Evolutionary conservation across 2,888 invertebrate species (phyloP).

Genomic region (Calephelis perditalis): DNA sequence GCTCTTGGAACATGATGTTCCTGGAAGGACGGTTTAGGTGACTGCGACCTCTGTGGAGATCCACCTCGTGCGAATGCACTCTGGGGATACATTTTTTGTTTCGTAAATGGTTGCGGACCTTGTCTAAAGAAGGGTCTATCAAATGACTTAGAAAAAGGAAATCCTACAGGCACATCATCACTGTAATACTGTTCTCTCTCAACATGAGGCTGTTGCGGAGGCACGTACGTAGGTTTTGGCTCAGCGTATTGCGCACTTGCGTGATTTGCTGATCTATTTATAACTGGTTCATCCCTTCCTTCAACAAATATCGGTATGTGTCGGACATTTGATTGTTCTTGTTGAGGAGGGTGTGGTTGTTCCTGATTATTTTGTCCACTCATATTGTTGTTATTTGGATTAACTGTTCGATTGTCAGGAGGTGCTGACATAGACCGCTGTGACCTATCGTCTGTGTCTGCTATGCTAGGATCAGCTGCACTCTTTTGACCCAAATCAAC

Average conservation of each 20-base stretch:
- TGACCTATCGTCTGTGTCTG: slow-evolving; percentile 78
- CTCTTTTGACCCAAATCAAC: slow-evolving; percentile 86
- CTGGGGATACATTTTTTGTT: slow-evolving; percentile 68
- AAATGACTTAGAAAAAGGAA: slow-evolving; percentile 64
- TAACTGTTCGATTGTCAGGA: slow-evolving; percentile 74
- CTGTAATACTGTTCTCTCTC: slow-evolving; percentile 68
- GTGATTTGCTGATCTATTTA: slow-evolving; percentile 79
- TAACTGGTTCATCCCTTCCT: slow-evolving; percentile 88
- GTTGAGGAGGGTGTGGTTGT: slow-evolving; percentile 38
- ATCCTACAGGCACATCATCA: slow-evolving; percentile 52
- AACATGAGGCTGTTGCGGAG: slow-evolving; percentile 51
- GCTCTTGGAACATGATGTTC: slow-evolving; percentile 57
- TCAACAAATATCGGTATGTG: slow-evolving; percentile 94
- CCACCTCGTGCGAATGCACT: slow-evolving; percentile 52
- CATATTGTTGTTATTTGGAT: slow-evolving; percentile 47
- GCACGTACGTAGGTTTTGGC: slow-evolving; percentile 52
- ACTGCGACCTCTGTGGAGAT: slow-evolving; percentile 61
- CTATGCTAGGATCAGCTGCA: slow-evolving; percentile 69
- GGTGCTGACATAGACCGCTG: slow-evolving; percentile 90
- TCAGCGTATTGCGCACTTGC: slow-evolving; percentile 48
- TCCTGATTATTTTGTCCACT: slow-evolving; percentile 54
- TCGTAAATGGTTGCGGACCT: slow-evolving; percentile 70
- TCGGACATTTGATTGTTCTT: slow-evolving; percentile 78
- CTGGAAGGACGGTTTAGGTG: slow-evolving; percentile 58
- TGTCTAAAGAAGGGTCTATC: slow-evolving; percentile 63